phyloP scores from a whole-genome alignment of 2,113 vertebrate species.

The Ammodytes marinus region DNA sequence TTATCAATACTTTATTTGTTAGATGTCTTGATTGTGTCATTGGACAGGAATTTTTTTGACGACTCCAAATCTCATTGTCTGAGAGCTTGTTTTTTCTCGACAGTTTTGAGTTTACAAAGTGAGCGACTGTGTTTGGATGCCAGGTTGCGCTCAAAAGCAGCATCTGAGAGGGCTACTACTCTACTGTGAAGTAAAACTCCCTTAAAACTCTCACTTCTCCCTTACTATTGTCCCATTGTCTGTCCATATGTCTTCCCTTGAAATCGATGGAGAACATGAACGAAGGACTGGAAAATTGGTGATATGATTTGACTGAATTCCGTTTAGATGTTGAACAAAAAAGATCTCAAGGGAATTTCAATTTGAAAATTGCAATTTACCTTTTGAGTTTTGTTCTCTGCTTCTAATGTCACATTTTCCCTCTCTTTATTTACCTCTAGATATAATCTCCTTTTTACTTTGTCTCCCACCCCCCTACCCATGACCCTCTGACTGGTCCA shows the following conservation, averaged over 20 bases:
- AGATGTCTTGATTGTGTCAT: neutral
- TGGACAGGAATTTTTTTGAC: constrained; percentile 1
- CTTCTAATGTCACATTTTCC: neutral
- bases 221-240: constrained; percentile 22
- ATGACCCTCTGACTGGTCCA: neutral
- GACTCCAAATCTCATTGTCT: constrained; percentile 4
- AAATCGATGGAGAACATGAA: neutral
- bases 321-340: neutral
- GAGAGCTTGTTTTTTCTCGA: neutral
- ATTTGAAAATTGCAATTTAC: neutral
- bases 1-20: constrained; percentile 7
- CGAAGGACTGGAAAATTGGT: neutral
- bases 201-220: constrained; percentile 45
- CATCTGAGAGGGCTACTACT: constrained; percentile 64
- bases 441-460: neutral
- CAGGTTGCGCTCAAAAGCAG: constrained; percentile 51
- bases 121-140: constrained; percentile 17
- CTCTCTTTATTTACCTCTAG: neutral
- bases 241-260: constrained; percentile 6
- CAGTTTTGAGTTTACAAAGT: constrained; percentile 30
- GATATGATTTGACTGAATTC: neutral
- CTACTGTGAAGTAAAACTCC: constrained; percentile 45
- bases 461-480: neutral
- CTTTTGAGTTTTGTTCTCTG: neutral
- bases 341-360: neutral